These are phyloP conservation scores for Drosophila nannoptera DNA, from an alignment of 1,140 invertebrate species.

Conservation along the genomic window DNA sequence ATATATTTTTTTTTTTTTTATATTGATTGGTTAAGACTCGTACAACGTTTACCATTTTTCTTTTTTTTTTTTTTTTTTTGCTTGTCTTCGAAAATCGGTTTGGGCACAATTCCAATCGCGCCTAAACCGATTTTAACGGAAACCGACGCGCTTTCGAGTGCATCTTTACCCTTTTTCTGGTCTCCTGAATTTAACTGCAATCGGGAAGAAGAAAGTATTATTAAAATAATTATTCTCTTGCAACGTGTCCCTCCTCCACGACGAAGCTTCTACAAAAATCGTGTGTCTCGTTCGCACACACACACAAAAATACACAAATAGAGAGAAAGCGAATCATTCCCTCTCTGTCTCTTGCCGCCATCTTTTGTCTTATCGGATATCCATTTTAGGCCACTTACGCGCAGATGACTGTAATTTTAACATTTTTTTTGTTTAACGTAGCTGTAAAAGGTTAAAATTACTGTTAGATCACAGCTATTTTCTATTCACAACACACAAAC, in stretches of 20 bases:
- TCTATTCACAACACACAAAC: constrained; percentile 20
- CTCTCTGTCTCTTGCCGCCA: background rate
- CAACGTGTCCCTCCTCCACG: constrained; percentile 40
- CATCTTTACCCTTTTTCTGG: constrained; percentile 20
- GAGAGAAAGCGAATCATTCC: background rate
- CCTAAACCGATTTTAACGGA: constrained; percentile 46
- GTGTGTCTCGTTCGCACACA: background rate
- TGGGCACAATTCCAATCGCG: constrained; percentile 4
- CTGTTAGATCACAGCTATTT: constrained; percentile 57
- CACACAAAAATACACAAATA: constrained; percentile 1
- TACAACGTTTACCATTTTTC: constrained; percentile 5
- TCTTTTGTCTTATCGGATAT: background rate
- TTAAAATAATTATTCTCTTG: background rate
- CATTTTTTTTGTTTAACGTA: constrained; percentile 3
- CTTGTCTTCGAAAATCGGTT: constrained; percentile 46
- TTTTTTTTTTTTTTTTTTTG: constrained; percentile 10
- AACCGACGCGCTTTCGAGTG: constrained; percentile 16
- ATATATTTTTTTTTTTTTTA: background rate
- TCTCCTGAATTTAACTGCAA: constrained; percentile 12
- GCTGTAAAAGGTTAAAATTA: constrained; percentile 32
- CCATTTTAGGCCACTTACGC: constrained; percentile 33
- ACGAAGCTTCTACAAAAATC: background rate
- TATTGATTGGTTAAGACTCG: constrained; percentile 26
- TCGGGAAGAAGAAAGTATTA: background rate
- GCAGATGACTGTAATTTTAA: constrained; percentile 13